Evolutionary conservation across 1,140 invertebrate species (phyloP).

Genomic region (Lethrus apterus): DNA sequence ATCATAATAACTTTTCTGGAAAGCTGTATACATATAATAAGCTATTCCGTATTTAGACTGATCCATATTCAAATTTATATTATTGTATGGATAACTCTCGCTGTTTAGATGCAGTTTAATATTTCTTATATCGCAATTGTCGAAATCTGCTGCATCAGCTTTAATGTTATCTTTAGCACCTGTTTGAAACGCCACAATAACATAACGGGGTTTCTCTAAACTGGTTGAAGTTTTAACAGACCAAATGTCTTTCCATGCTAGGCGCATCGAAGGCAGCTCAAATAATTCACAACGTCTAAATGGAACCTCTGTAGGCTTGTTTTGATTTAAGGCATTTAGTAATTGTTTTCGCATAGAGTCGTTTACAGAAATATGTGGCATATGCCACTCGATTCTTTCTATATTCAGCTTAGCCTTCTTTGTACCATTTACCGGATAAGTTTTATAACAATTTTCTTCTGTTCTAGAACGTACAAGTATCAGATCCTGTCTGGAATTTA

Average conservation of each 20-base stretch:
- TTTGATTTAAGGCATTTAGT: slow-evolving; percentile 16
- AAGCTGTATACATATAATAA: slow-evolving; percentile 30
- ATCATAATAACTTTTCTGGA: slow-evolving; percentile 25
- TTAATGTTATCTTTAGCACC: too few relatives aligned
- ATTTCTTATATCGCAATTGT: slow-evolving; percentile 14
- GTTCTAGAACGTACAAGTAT: slow-evolving; percentile 18
- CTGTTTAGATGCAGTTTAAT: slow-evolving; percentile 13
- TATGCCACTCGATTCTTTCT: slow-evolving; percentile 17
- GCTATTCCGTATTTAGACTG: slow-evolving; percentile 2
- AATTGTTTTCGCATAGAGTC: slow-evolving; percentile 20
- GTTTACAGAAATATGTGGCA: slow-evolving; percentile 14
- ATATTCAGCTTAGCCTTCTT: slow-evolving; percentile 15
- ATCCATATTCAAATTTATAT: slow-evolving; percentile 12
- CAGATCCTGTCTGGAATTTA: slow-evolving; percentile 21
- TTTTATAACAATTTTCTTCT: slow-evolving; percentile 18
- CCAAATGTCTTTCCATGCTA: slow-evolving; percentile 3
- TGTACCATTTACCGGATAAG: neutral
- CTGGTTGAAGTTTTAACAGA: slow-evolving; percentile 4
- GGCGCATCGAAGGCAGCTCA: slow-evolving; percentile 24
- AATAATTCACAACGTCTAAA: slow-evolving; percentile 17
- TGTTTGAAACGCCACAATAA: slow-evolving; percentile 24
- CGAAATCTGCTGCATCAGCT: too few relatives aligned
- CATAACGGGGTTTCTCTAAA: slow-evolving; percentile 21
- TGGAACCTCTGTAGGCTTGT: slow-evolving; percentile 16
- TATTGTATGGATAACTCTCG: slow-evolving; percentile 13